Base-by-base conservation (phyloP, 2,797 vertebrate species). In the Spinibarbus caldwelli region DNA sequence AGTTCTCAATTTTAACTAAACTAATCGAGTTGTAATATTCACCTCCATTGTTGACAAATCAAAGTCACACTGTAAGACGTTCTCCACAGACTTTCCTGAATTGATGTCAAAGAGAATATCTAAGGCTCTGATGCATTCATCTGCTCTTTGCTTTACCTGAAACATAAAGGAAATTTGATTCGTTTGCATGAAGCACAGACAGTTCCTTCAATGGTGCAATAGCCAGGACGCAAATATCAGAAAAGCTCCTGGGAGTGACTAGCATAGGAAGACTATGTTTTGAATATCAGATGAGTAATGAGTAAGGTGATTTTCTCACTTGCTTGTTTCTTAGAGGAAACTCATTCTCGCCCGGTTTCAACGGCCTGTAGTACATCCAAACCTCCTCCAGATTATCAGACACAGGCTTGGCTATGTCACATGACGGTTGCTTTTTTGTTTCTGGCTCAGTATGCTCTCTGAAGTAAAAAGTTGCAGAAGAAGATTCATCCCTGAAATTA, bases 111-210 rank as follows among this genome's bases (percentile, higher is more conserved):
- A 94, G 80, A 99, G 95, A 86, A 94, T 93, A 76, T 95, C 90
- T 90, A 99, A 95, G 83, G 96, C 97, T 88, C 91, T 93, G 80
- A 96, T 95, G 84, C 97, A 99, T 87, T 99, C 97, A 21, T 96
- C 92, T 0, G 95, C 96, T 92, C 98, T 95, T 83, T 96, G 95
- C 80, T 93, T 96, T 49, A 99, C 96, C 98, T 99, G 87, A 14
- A 76, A 54, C 84, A 81, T 38, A 80, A 38, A 64, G 26, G 3
- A n/a, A 29, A 29, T 70, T 6, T 68, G 12, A 43, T 17, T 45
- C 0, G 6, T 31, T 29, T 43, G 6, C 5, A 76, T 34, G 47
- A 9, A 43, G 41, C 54, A 59, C 31, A 57, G 21, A 77, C 21
- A 1, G 36, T 62, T 29, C 38, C 2, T 21, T 43, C 5, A 62